phyloP scores from a whole-genome alignment of 2,797 vertebrate genomes.

The Telmatherina bonti region DNA sequence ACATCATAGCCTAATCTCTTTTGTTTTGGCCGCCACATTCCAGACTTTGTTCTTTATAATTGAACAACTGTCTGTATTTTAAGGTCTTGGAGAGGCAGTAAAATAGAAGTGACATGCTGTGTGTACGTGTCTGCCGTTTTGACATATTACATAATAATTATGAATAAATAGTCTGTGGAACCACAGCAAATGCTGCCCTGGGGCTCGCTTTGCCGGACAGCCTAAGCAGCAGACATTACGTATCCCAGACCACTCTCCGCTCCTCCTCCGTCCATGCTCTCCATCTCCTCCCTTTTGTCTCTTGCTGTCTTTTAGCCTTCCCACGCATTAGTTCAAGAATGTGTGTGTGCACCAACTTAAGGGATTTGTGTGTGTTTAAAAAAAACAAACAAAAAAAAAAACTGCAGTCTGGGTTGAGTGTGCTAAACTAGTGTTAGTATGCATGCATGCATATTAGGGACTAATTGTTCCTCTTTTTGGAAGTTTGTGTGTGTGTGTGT shows the following conservation, averaged over 20 bases:
- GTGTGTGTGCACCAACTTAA: slow-evolving; percentile 9
- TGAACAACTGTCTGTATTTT: neutral
- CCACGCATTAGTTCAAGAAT: slow-evolving; percentile 19
- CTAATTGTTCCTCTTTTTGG: slow-evolving; percentile 37
- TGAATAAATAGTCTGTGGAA: slow-evolving; percentile 36
- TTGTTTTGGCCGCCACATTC: no score
- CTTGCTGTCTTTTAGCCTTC: slow-evolving; percentile 29
- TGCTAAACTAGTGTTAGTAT: slow-evolving; percentile 32
- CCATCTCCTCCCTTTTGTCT: slow-evolving; percentile 8
- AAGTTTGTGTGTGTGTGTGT: neutral
- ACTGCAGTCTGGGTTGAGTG: slow-evolving; percentile 18
- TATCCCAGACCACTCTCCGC: slow-evolving; percentile 27
- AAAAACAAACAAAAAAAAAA: no score
- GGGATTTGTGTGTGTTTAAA: slow-evolving; percentile 36
- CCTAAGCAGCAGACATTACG: slow-evolving; percentile 29
- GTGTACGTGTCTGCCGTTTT: slow-evolving; percentile 8
- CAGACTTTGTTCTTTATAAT: no score
- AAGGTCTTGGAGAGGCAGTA: neutral
- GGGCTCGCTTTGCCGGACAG: slow-evolving; percentile 28
- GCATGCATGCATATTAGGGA: slow-evolving; percentile 21
- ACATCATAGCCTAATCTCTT: neutral
- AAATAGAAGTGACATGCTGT: neutral
- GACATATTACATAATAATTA: slow-evolving; percentile 46
- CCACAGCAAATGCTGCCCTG: slow-evolving; percentile 28
- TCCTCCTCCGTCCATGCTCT: slow-evolving; percentile 33